These are phyloP conservation scores for Forbesichthys agassizii DNA, from an alignment of 2,113 vertebrate species.

Conservation along the genomic window DNA sequence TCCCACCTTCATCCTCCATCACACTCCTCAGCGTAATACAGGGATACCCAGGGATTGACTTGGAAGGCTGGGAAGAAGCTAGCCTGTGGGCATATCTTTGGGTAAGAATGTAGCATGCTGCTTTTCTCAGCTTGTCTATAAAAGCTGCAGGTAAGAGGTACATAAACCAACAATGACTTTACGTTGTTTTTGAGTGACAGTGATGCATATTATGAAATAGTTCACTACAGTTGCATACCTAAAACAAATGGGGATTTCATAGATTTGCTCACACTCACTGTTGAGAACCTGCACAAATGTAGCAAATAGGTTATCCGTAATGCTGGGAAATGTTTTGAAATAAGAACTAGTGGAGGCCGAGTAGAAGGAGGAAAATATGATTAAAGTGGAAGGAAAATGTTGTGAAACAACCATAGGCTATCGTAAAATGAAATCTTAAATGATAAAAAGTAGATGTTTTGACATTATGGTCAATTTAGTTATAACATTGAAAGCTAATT, in stretches of 20 bases:
- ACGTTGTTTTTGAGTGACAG: not conserved
- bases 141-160: conserved; percentile 5
- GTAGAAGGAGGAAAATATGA: not conserved
- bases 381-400: too few relatives aligned
- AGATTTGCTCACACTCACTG: not conserved
- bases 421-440: too few relatives aligned
- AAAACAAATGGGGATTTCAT: too few relatives aligned
- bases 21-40: conserved; percentile 20
- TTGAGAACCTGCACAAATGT: not conserved
- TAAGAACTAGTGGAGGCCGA: not conserved
- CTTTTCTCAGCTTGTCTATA: conserved; percentile 26
- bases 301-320: not conserved
- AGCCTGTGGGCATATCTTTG: conserved; percentile 35
- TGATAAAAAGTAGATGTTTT: too few relatives aligned
- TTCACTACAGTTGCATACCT: too few relatives aligned
- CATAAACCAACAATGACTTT: not conserved
- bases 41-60: conserved; percentile 29
- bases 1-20: not conserved
- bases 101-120: conserved; percentile 22
- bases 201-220: too few relatives aligned
- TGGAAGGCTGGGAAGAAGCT: conserved; percentile 27
- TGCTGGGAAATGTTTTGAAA: not conserved
- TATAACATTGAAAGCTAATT: too few relatives aligned
- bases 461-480: too few relatives aligned
- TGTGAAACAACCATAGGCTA: too few relatives aligned